phyloP scores from a whole-genome alignment of 2,113 vertebrate genomes.

The Entomyzon cyanotis region DNA sequence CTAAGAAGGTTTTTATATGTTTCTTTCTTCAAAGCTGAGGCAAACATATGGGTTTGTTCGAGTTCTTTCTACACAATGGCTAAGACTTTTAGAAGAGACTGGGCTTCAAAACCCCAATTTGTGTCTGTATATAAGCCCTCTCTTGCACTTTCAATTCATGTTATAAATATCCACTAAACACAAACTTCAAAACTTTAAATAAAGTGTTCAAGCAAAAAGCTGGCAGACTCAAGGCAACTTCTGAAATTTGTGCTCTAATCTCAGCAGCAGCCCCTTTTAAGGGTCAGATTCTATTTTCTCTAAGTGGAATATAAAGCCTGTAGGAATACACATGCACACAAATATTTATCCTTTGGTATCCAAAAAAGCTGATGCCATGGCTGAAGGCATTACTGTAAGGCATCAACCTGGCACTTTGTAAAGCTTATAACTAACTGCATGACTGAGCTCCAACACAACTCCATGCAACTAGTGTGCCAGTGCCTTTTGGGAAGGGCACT shows the following conservation, averaged over 20 bases:
- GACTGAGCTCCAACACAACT: background rate
- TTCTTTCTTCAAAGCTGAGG: background rate
- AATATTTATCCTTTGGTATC: background rate
- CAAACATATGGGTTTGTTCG: background rate
- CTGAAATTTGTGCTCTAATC: background rate
- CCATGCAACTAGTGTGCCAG: fast-evolving
- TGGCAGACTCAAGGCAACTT: background rate
- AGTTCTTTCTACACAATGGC: background rate
- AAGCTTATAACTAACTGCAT: background rate
- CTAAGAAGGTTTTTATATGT: background rate
- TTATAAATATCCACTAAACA: background rate
- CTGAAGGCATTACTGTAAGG: background rate
- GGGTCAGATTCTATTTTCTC: background rate
- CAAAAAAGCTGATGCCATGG: background rate
- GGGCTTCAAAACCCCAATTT: background rate
- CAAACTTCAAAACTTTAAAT: background rate
- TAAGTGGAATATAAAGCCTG: background rate
- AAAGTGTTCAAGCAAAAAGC: background rate
- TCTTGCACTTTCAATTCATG: background rate
- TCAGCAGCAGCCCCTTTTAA: background rate
- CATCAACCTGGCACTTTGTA: background rate
- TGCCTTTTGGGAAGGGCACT: background rate
- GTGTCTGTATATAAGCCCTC: background rate
- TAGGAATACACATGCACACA: background rate
- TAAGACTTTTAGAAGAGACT: background rate